Base-by-base conservation (phyloP, 2,113 vertebrate species). In the Hippolais icterina region DNA sequence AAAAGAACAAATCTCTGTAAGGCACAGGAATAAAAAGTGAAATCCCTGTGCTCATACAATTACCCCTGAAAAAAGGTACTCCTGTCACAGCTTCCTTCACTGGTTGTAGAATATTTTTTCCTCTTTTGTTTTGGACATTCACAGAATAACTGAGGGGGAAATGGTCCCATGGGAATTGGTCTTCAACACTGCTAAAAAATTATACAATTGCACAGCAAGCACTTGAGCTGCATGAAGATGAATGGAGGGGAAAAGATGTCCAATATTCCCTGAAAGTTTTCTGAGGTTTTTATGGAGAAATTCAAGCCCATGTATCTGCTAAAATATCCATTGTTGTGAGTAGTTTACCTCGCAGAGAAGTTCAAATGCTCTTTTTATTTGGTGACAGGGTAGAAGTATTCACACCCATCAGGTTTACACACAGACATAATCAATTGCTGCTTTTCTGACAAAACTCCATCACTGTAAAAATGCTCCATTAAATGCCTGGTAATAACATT, bases 401-500 rank as follows among this genome's bases (percentile, higher is more conserved):
- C 84, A 53, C 52, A 75, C 24, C 41, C 41, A 52, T 78, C 71
- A 22, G 59, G 85, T 93, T 93, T 96, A 93, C 44, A 14, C 85
- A 78, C 28, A 27, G 83, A 74, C n/a, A 42, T 39, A 49, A 92
- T 95, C 89, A 86, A 87, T 80, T 83, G 64, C 41, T 71, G 49
- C 28, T 95, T 93, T 85, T 76, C 82, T 93, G 78, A 79, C 85
- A 88, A 46, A 88, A 77, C 44, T 90, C 78, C 66, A 64, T 74
- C 47, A 54, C 60, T 81, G 54, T 69, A 95, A 75, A 93, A 95
- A 94, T 28, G 64, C 54, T 77, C 89, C 82, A 95, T 93, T 85
- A 96, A 97, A 93, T 83, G 37, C 23, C 83, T 91, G 70, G 87
- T 59, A 90, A 83, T 92, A 91, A 94, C 50, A 31, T 72, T 37